These are phyloP conservation scores for Drosophila tropicalis DNA, from an alignment of 1,140 invertebrate genomes.

Conservation along the genomic window DNA sequence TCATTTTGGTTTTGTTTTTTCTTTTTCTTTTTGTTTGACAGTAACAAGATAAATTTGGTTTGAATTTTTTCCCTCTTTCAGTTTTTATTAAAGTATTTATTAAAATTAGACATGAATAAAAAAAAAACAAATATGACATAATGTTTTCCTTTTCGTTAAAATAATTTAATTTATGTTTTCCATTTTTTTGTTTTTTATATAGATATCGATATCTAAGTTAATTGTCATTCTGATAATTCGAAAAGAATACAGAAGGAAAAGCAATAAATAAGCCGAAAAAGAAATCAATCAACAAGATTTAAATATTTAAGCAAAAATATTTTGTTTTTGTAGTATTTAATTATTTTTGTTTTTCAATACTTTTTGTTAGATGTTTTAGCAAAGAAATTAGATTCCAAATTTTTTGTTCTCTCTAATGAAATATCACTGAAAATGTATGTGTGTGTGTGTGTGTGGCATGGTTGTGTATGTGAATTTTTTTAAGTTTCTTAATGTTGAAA, in stretches of 20 bases:
- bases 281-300: not conserved
- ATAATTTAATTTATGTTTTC: constrained; percentile 43
- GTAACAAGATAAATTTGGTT: constrained; percentile 76
- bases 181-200: constrained; percentile 10
- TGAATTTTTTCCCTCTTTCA: constrained; percentile 34
- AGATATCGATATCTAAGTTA: not conserved
- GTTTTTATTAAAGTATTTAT: constrained; percentile 9
- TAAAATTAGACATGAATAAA: constrained; percentile 33
- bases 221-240: not conserved
- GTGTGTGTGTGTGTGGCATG: constrained; percentile 36
- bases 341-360: not conserved
- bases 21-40: constrained; percentile 41
- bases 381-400: constrained; percentile 18
- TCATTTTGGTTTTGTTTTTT: not conserved
- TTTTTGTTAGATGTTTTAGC: not conserved
- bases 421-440: constrained; percentile 31
- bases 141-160: constrained; percentile 38
- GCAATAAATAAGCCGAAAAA: not conserved
- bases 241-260: not conserved
- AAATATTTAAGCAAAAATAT: not conserved
- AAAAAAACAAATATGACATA: constrained; percentile 32
- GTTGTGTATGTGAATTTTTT: constrained; percentile 34
- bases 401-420: constrained; percentile 3
- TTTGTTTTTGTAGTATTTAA: not conserved
- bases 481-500: constrained; percentile 52